Conservation (phyloP, 1,140 invertebrate genomes). For the Cylas formicarius region DNA sequence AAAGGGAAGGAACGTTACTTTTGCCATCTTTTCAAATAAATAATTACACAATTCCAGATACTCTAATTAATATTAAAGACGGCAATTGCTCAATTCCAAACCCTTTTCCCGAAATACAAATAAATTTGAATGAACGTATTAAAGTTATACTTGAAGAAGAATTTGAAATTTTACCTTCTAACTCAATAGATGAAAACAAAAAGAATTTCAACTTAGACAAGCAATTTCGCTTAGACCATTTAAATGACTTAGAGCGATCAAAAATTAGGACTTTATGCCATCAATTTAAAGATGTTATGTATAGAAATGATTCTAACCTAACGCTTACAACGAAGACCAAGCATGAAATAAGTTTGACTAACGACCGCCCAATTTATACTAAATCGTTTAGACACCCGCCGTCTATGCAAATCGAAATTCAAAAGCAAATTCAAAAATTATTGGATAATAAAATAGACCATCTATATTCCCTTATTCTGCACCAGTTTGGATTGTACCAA, state of each 20-base stretch:
- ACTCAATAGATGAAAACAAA: background rate
- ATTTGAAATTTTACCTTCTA: background rate
- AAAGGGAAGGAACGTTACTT: constrained; percentile 8
- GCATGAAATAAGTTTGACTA: too few species aligned
- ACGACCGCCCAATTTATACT: background rate
- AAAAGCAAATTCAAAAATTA: constrained; percentile 30
- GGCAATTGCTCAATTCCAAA: constrained; percentile 10
- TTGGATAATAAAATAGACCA: constrained; percentile 32
- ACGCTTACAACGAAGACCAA: background rate
- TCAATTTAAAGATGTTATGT: constrained; percentile 9
- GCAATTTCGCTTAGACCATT: constrained; percentile 8
- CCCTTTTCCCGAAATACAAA: constrained; percentile 4
- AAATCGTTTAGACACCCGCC: constrained; percentile 29
- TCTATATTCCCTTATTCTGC: constrained; percentile 32
- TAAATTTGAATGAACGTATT: constrained; percentile 11
- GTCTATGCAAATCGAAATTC: constrained; percentile 28
- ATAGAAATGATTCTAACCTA: background rate
- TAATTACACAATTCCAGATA: constrained; percentile 6
- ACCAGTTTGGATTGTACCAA: constrained; percentile 37
- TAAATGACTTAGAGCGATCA: constrained; percentile 4
- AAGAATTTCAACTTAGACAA: background rate
- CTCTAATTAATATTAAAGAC: constrained; percentile 9
- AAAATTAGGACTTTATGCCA: constrained; percentile 10
- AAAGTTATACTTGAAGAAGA: constrained; percentile 8
- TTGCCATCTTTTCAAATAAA: constrained; percentile 14